These are phyloP conservation scores for Glossosoma conforme DNA, from an alignment of 1,140 invertebrate species.

Conservation along the genomic window DNA sequence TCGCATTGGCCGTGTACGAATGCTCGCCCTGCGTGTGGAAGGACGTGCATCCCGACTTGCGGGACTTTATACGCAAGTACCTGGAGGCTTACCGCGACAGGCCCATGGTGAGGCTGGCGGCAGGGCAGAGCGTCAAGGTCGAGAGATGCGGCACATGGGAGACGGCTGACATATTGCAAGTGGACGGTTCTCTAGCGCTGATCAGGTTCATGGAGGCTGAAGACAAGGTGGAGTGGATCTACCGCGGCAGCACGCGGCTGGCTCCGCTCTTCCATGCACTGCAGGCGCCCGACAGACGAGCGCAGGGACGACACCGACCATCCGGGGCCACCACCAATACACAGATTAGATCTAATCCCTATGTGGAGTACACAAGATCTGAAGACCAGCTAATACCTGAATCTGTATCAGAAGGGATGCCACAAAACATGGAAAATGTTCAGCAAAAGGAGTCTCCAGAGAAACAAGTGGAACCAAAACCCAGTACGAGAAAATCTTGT, in stretches of 20 bases:
- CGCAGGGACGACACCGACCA: conserved; percentile 20
- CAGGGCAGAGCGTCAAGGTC: conserved; percentile 75
- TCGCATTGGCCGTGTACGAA: conserved; percentile 71
- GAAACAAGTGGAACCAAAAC: too few species aligned
- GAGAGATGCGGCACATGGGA: conserved; percentile 86
- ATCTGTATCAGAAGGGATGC: too few species aligned
- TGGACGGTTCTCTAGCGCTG: conserved; percentile 86
- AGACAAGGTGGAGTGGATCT: conserved; percentile 82
- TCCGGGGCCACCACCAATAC: conserved; percentile 15
- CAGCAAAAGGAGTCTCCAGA: too few species aligned
- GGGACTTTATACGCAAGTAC: conserved; percentile 84
- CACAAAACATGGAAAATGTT: too few species aligned
- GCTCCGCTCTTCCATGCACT: conserved; percentile 74
- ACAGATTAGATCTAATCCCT: too few species aligned
- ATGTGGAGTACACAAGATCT: too few species aligned
- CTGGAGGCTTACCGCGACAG: conserved; percentile 80
- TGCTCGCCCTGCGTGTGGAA: conserved; percentile 76
- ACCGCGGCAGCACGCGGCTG: conserved; percentile 82
- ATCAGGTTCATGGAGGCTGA: conserved; percentile 64
- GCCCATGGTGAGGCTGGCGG: conserved; percentile 83
- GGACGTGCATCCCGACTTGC: conserved; percentile 75
- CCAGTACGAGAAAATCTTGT: too few species aligned
- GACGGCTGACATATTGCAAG: conserved; percentile 68
- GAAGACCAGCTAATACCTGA: too few species aligned
- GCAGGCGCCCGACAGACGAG: conserved; percentile 42